Base-by-base conservation (phyloP, 2,797 vertebrate species). In the Enteromius treurensis region DNA sequence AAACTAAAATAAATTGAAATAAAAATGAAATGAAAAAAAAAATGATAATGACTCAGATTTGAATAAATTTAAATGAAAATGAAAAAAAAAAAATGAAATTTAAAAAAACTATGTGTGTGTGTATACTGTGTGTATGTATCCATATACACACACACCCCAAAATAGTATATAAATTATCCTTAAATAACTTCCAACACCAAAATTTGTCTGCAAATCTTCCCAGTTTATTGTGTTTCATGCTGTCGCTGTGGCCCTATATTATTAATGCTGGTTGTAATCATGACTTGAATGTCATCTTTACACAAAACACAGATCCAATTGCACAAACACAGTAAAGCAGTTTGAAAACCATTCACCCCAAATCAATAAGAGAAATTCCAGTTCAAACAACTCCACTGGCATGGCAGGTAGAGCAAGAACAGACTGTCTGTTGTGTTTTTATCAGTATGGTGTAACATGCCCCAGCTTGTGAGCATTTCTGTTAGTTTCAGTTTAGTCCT, bases 381-480 rank as follows among this genome's bases (percentile, higher is more conserved):
- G 45, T 62, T 17, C 60, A 75, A 65, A 75, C 32, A 82, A 26
- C 71, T 75, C 32, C 42, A 64, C 69, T 73, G 69, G 17, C 42
- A 81, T 45, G 47, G 62, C 60, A 76, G 32, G 60, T 53, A 70
- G 45, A 51, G 73, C 77, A 67, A 67, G 23, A 65, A 76, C 37
- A 17, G 83, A 62, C 89, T 90, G 58, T 87, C 84, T 87, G 80
- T 83, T 80, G 89, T 87, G 88, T 90, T 83, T 42, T 91, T 93
- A 92, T 93, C 69, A 60, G 74, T 74, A 55, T 55, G 75, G 34
- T 40, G n/a, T n/a, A 45, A 69, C 94, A 58, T 92, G 94, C 82
- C 91, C 76, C 42, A 68, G 90, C 94, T 90, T 93, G 94, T 81
- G 77, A 82, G 88, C 58, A 64, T 34, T 77, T 88, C 88, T 89